Conservation (phyloP, 35 echinoderm and acorn worm species). For the Apostichopus californicus region DNA sequence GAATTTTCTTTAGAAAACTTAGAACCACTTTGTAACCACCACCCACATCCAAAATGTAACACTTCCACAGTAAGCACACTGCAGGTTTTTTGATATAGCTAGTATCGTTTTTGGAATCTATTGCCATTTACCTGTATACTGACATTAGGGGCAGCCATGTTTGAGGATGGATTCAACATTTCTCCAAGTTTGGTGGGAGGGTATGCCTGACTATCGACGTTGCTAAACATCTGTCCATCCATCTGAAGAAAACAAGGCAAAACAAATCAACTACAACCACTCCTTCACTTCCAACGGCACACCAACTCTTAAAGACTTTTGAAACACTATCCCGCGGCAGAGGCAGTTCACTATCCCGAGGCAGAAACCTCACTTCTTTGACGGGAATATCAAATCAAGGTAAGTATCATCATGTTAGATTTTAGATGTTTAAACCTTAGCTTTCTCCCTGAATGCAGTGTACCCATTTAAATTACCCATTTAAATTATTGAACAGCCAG, state of each 20-base stretch:
- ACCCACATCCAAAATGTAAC: background rate
- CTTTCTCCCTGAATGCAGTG: too few relatives aligned
- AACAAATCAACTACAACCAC: background rate
- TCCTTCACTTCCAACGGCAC: background rate
- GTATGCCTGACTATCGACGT: constrained; percentile 78
- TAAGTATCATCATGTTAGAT: background rate
- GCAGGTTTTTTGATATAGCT: too few relatives aligned
- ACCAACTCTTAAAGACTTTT: background rate
- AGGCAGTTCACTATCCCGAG: too few relatives aligned
- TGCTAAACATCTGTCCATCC: constrained; percentile 58
- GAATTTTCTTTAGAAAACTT: too few relatives aligned
- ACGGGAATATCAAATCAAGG: too few relatives aligned
- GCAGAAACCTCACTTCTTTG: too few relatives aligned
- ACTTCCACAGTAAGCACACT: background rate
- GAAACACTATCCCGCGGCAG: too few relatives aligned
- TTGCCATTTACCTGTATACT: constrained; percentile 87
- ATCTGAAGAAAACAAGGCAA: constrained; percentile 52
- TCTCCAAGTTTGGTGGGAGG: constrained; percentile 68
- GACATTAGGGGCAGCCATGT: constrained; percentile 91
- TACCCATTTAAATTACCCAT: too few relatives aligned
- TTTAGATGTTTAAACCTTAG: background rate
- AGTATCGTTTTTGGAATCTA: too few relatives aligned
- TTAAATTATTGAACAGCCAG: too few relatives aligned
- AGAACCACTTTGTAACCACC: too few relatives aligned
- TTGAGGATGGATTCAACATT: constrained; percentile 68